Evolutionary conservation across 2,113 vertebrate genomes (phyloP).

Genomic region (Anolis sagrei): DNA sequence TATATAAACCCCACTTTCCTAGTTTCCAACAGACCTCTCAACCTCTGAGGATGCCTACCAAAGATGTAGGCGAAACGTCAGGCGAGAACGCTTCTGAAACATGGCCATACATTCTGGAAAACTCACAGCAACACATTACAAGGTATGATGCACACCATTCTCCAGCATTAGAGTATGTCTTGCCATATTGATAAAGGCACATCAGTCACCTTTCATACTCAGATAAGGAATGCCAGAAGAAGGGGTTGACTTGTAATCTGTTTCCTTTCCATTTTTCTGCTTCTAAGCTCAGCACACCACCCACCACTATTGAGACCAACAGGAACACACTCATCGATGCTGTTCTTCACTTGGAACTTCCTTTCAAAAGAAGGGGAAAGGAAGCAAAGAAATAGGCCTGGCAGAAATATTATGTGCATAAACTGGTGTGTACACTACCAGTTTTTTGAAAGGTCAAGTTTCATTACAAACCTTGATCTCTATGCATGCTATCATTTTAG

Average conservation of each 20-base stretch:
- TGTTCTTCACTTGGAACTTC: background rate
- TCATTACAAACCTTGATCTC: background rate
- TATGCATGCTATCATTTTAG: background rate
- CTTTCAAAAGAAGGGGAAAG: background rate
- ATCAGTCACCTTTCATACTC: background rate
- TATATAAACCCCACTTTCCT: no score
- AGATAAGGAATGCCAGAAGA: background rate
- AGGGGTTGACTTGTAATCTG: background rate
- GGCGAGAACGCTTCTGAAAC: no score
- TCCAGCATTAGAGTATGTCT: background rate
- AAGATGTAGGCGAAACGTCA: no score
- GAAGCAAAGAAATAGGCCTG: background rate
- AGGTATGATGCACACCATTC: background rate
- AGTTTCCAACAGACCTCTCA: no score
- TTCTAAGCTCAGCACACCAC: background rate
- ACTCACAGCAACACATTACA: no score
- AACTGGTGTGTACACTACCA: background rate
- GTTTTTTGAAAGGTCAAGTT: background rate
- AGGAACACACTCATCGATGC: background rate
- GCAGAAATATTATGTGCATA: background rate
- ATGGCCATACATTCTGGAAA: no score
- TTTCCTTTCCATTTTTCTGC: background rate
- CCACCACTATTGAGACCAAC: background rate
- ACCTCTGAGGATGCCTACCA: no score
- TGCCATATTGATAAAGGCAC: background rate